phyloP scores from a whole-genome alignment of 2,888 invertebrate species.

The Eubasilissa splendida region DNA sequence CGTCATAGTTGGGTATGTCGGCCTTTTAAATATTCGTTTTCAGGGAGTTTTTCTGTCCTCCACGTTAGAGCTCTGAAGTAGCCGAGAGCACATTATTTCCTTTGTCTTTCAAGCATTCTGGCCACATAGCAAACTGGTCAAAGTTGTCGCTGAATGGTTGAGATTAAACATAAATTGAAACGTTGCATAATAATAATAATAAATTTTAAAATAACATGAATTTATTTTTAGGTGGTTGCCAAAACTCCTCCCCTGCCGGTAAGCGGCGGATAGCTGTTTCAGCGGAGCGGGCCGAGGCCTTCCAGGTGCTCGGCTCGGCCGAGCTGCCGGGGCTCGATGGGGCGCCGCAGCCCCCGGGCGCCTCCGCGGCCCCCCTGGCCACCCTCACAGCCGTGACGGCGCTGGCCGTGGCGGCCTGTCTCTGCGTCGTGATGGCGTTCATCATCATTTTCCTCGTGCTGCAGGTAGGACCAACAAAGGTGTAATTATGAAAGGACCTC shows the following conservation, averaged over 20 bases:
- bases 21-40: too few species aligned
- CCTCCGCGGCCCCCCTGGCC: slow-evolving; percentile 60
- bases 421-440: slow-evolving; percentile 80
- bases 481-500: too few species aligned
- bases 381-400: slow-evolving; percentile 79
- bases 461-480: slow-evolving; percentile 72
- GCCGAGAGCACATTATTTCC: too few species aligned
- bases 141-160: too few species aligned
- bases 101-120: too few species aligned
- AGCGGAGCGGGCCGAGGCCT: slow-evolving; percentile 64
- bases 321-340: slow-evolving; percentile 59
- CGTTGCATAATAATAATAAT: too few species aligned
- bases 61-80: too few species aligned
- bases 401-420: slow-evolving; percentile 78
- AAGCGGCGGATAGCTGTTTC: slow-evolving; percentile 81
- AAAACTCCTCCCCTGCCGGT: slow-evolving; percentile 81
- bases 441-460: slow-evolving; percentile 80
- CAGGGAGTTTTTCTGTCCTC: too few species aligned
- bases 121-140: too few species aligned
- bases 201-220: too few species aligned
- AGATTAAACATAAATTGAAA: too few species aligned
- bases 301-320: slow-evolving; percentile 61
- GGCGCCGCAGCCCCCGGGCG: slow-evolving; percentile 35
- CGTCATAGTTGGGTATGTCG: too few species aligned
- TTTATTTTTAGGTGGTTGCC: slow-evolving; percentile 76